Evolutionary conservation across 2,888 invertebrate genomes (phyloP).

Genomic region (Volucella inflata): DNA sequence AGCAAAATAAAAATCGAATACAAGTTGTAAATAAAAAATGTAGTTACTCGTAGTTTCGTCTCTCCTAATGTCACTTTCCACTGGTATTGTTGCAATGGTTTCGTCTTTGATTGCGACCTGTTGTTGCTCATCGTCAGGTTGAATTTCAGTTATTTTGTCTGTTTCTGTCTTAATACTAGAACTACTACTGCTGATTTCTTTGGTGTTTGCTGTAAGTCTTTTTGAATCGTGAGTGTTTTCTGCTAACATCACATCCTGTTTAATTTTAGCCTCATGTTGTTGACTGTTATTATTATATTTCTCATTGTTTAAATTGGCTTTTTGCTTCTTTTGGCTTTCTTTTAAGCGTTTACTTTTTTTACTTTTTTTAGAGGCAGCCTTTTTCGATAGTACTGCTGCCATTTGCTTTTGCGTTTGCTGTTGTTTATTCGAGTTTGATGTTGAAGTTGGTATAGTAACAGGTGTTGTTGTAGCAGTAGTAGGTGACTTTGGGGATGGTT

Average conservation of each 20-base stretch:
- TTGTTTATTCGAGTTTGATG: conserved; percentile 31
- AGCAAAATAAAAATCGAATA: conserved; percentile 47
- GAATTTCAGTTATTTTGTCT: neutral
- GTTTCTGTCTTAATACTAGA: neutral
- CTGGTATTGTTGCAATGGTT: neutral
- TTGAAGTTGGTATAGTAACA: conserved; percentile 56
- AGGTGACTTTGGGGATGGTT: conserved; percentile 17
- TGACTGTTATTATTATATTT: conserved; percentile 59
- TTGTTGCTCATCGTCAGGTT: neutral
- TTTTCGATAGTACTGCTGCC: conserved; percentile 4
- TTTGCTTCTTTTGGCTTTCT: conserved; percentile 79
- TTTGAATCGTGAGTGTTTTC: conserved; percentile 25
- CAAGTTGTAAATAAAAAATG: neutral
- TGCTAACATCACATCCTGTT: conserved; percentile 1
- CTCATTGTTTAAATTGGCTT: conserved; percentile 48
- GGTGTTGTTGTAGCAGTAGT: conserved; percentile 56
- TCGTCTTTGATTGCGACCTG: neutral
- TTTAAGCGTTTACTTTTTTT: conserved; percentile 79
- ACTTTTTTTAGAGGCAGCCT: conserved; percentile 74
- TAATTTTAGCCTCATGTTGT: conserved; percentile 58
- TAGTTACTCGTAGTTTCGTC: conserved; percentile 56
- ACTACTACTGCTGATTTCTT: conserved; percentile 36
- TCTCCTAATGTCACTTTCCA: conserved; percentile 25
- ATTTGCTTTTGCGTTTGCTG: conserved; percentile 21
- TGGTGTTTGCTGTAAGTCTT: conserved; percentile 50